phyloP scores from a whole-genome alignment of 2,888 invertebrate species.

The Conomelus anceps region DNA sequence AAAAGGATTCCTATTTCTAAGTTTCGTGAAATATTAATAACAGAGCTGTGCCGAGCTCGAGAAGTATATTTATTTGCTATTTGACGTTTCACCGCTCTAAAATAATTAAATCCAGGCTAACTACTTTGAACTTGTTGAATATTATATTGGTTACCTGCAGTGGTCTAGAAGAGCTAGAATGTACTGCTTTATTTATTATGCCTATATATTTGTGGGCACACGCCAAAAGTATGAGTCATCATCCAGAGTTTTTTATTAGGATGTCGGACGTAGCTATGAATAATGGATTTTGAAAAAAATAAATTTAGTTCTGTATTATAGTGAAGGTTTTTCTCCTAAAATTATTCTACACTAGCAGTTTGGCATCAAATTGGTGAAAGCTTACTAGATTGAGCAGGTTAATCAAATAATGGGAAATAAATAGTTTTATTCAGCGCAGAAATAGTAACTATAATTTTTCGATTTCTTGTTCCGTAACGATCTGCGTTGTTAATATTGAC shows the following conservation, averaged over 20 bases:
- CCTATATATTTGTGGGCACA: background rate
- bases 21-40: background rate
- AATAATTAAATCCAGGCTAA: background rate
- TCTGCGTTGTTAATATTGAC: no score
- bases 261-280: background rate
- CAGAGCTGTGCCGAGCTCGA: background rate
- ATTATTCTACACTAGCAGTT: background rate
- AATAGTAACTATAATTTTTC: no score
- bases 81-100: background rate
- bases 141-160: background rate
- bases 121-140: background rate
- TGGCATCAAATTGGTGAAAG: background rate
- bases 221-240: background rate
- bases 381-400: no score
- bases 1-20: background rate
- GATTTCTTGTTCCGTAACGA: no score
- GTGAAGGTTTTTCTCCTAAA: background rate
- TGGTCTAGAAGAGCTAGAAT: background rate
- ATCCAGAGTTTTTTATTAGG: background rate
- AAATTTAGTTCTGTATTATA: no score
- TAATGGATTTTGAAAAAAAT: background rate
- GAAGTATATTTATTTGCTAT: background rate
- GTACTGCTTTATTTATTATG: background rate
- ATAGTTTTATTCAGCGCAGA: no score
- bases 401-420: no score